Percentiles rank a stretch among this genome's conserved stretches.
These are phyloP conservation scores for Arnoldichthys spilopterus DNA, from an alignment of 2,797 vertebrate species.

Conservation along the genomic window DNA sequence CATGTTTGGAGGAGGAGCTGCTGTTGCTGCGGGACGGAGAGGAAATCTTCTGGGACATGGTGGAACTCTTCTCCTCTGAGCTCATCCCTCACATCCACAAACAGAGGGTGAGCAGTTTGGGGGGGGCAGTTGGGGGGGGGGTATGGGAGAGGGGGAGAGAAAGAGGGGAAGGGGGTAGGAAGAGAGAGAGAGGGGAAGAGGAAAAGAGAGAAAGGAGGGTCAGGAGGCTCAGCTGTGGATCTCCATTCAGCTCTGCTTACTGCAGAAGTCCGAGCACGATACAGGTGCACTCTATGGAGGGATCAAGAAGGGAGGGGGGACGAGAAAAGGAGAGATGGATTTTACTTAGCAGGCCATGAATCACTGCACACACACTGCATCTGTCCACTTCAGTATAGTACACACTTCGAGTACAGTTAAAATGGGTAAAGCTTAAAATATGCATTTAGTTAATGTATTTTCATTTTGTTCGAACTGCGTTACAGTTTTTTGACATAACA, in stretches of 20 bases:
- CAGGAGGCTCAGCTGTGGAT: conserved; percentile 28
- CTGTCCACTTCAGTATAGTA: not conserved
- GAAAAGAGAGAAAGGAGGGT: conserved; percentile 10
- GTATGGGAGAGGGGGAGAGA: not conserved
- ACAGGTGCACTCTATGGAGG: conserved; percentile 36
- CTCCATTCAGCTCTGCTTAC: conserved; percentile 37
- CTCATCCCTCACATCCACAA: conserved; percentile 75
- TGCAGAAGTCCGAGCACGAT: conserved; percentile 8
- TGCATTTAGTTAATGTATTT: no score
- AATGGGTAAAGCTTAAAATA: not conserved
- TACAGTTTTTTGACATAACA: no score
- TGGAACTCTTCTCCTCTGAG: conserved; percentile 84
- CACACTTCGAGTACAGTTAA: not conserved
- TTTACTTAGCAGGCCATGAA: not conserved
- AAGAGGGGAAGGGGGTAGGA: not conserved
- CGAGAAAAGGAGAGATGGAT: conserved; percentile 2
- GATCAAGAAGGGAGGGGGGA: conserved; percentile 27
- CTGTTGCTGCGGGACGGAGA: conserved; percentile 94
- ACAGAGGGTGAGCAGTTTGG: not conserved
- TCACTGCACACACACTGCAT: not conserved
- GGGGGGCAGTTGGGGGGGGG: not conserved
- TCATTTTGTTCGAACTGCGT: no score
- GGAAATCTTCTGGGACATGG: conserved; percentile 89
- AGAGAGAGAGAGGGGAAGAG: not conserved
- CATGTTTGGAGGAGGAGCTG: conserved; percentile 94